Evolutionary conservation across 2,797 vertebrate genomes (phyloP).

Genomic region (Pseudomugil tenellus): DNA sequence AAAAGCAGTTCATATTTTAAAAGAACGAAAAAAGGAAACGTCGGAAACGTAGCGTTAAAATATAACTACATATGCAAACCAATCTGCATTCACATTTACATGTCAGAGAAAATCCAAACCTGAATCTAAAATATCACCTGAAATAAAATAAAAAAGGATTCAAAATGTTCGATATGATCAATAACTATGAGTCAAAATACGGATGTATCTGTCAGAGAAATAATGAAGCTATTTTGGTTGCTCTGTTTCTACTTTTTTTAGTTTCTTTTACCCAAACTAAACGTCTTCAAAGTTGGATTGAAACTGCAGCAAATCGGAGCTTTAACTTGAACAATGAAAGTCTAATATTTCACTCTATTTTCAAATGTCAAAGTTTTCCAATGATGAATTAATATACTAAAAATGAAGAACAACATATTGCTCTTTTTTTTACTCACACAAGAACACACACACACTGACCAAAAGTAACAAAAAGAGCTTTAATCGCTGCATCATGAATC

Average conservation of each 20-base stretch:
- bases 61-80: constrained; percentile 30
- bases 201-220: neutral
- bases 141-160: neutral
- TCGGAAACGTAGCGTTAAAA: neutral
- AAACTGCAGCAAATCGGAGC: neutral
- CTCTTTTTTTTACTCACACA: no score
- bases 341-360: neutral
- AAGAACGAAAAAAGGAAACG: neutral
- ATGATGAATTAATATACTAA: no score
- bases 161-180: neutral
- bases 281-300: neutral
- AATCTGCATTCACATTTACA: constrained; percentile 28
- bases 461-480: neutral
- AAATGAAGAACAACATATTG: no score
- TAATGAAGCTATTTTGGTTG: neutral
- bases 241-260: neutral
- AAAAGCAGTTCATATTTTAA: neutral
- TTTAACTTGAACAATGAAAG: neutral
- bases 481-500: neutral
- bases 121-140: neutral
- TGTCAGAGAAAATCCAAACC: constrained; percentile 10
- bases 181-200: neutral
- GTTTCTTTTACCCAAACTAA: constrained; percentile 19
- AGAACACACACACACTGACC: no score
- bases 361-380: constrained; percentile 2